These are phyloP conservation scores for Bombus superbus DNA, from an alignment of 1,140 invertebrate genomes.

Conservation along the genomic window DNA sequence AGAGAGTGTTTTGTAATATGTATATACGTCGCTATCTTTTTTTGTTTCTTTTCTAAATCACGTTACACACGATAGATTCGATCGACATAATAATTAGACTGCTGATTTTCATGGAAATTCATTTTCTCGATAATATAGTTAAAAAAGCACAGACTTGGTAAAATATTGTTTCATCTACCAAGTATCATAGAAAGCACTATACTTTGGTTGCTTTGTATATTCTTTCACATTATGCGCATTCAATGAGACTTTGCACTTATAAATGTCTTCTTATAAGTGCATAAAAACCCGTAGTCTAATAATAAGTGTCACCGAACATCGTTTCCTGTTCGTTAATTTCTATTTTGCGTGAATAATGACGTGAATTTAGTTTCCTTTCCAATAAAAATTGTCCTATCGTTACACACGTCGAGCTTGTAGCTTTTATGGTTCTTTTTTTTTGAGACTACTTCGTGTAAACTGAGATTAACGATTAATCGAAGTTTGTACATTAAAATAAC, in stretches of 20 bases:
- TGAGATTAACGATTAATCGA: background rate
- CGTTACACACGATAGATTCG: slow-evolving; percentile 23
- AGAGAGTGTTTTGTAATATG: slow-evolving; percentile 26
- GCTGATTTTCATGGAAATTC: too few relatives aligned
- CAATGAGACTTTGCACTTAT: too few relatives aligned
- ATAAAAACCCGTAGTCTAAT: too few relatives aligned
- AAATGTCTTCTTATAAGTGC: too few relatives aligned
- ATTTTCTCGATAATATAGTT: too few relatives aligned
- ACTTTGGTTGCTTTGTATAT: too few relatives aligned
- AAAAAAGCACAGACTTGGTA: too few relatives aligned
- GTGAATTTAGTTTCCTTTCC: background rate
- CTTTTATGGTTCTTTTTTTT: background rate
- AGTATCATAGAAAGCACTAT: too few relatives aligned
- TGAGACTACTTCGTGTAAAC: background rate
- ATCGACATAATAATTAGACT: background rate
- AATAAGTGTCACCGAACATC: background rate
- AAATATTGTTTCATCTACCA: too few relatives aligned
- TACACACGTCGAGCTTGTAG: background rate
- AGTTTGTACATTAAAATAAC: background rate
- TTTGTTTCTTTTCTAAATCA: background rate
- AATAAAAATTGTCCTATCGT: background rate
- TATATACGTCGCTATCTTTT: slow-evolving; percentile 1
- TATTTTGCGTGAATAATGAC: background rate
- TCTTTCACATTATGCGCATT: too few relatives aligned
- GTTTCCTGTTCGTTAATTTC: background rate